Base-by-base conservation (phyloP, 1,140 invertebrate genomes). In the Bombus impatiens region DNA sequence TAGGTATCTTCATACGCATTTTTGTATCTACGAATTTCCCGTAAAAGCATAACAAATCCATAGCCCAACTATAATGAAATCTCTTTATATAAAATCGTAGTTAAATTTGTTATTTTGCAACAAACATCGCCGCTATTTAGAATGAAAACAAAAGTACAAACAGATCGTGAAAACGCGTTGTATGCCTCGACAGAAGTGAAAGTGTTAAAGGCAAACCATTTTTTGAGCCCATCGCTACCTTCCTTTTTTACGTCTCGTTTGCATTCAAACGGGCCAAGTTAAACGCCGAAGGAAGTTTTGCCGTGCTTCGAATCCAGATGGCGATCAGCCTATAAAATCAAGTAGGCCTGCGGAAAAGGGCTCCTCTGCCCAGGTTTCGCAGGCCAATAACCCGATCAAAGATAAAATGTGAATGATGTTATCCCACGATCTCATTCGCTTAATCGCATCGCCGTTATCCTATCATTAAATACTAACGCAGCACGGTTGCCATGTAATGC, bases 381-480 rank as follows among this genome's bases (percentile, higher is more conserved):
- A 57, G n/a, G 59, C 42, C 81, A 67, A 77, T 68, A 67, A 67
- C 81, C 74, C 25, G 72, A 67, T 44, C 40, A n/a, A 40, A 57
- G 82, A 84, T 78, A 78, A 68, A 87, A 75, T 57, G 68, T 67
- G 77, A 89, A 89, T 42, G 78, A 84, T 87, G 70, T 86, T 85
- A 79, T 84, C 82, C 77, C 53, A 37, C 82, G 65, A 78, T 78
- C 82, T 59, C 75, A 32, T 78, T 78, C 88, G 15, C 32, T 89
- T 86, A 83, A 89, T 77, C 78, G 70, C 62, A 78, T 44, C 84
- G 53, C 65, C 84, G 84, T 88, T 88, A 89, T 78, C 77, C 84
- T 68, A 68, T 82, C 77, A 65, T 89, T 82, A 86, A 89, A 65
- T 78, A 6, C 71, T 15, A 57, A 37, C 42, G 40, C n/a, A 35